Conservation (phyloP, 2,888 invertebrate species). For the Cosmorhoe ocellata region DNA sequence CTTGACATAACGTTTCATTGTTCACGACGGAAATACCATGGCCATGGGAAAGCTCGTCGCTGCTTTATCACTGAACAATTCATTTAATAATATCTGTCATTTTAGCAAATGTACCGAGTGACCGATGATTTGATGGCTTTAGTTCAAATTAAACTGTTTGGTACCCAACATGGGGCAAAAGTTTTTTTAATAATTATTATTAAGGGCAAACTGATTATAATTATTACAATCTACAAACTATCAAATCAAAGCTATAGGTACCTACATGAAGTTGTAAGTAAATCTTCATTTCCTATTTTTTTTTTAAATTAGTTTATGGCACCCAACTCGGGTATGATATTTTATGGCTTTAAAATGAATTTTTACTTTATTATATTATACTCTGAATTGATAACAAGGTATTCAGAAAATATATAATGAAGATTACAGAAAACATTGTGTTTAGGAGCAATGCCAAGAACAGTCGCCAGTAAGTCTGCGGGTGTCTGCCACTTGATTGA, state of each 20-base stretch:
- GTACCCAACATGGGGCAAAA: constrained; percentile 15
- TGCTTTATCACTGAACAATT: constrained; percentile 6
- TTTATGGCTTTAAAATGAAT: too few species aligned
- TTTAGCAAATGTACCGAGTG: neutral
- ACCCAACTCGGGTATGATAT: too few species aligned
- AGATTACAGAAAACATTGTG: neutral
- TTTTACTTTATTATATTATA: too few species aligned
- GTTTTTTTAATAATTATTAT: neutral
- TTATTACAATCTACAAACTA: too few species aligned
- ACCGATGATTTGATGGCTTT: too few species aligned
- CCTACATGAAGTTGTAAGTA: too few species aligned
- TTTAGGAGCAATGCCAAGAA: constrained; percentile 31
- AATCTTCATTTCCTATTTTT: too few species aligned
- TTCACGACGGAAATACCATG: constrained; percentile 9
- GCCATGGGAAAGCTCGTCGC: constrained; percentile 6
- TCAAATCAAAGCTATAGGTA: too few species aligned
- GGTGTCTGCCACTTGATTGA: constrained; percentile 19
- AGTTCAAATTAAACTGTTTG: neutral
- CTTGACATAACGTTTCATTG: constrained; percentile 11
- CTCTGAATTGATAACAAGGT: too few species aligned
- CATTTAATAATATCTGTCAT: neutral
- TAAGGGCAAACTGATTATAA: too few species aligned
- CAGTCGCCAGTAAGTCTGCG: constrained; percentile 28
- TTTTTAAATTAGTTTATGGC: too few species aligned
- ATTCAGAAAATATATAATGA: too few species aligned